These are phyloP conservation scores for Eulemur coronatus DNA, from an alignment of 2,797 vertebrate species.

Conservation along the genomic window DNA sequence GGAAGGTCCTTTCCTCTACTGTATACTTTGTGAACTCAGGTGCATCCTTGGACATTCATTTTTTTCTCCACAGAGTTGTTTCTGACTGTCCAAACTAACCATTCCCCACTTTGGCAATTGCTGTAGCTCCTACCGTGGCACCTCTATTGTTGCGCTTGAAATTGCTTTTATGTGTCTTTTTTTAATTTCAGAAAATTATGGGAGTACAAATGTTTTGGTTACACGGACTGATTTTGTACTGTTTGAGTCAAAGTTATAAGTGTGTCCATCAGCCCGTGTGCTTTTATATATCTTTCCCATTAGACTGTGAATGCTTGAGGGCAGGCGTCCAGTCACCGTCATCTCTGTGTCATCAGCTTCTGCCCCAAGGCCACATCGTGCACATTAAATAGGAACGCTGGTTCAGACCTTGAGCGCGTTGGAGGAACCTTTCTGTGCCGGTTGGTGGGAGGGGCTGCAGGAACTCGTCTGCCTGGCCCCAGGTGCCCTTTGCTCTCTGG, in stretches of 20 bases:
- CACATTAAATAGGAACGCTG: constrained; percentile 36
- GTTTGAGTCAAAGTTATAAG: too few relatives aligned
- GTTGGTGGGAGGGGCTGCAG: not conserved
- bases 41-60: not conserved
- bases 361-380: constrained; percentile 15
- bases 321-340: not conserved
- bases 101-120: not conserved
- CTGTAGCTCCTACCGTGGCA: not conserved
- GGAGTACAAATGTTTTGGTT: too few relatives aligned
- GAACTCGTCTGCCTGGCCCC: not conserved
- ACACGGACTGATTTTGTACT: too few relatives aligned
- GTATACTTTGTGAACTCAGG: not conserved
- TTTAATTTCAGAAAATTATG: too few relatives aligned
- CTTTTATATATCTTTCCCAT: constrained; percentile 31
- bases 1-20: not conserved
- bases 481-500: not conserved
- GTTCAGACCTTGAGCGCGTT: not conserved
- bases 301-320: constrained; percentile 34
- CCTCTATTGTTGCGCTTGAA: not conserved
- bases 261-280: not conserved
- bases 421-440: not conserved
- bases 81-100: constrained; percentile 54
- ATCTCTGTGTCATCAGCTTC: constrained; percentile 48
- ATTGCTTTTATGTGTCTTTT: constrained; percentile 49
- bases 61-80: constrained; percentile 16